phyloP scores from a whole-genome alignment of 2,888 invertebrate species.

The Acrobeloides nanus region DNA sequence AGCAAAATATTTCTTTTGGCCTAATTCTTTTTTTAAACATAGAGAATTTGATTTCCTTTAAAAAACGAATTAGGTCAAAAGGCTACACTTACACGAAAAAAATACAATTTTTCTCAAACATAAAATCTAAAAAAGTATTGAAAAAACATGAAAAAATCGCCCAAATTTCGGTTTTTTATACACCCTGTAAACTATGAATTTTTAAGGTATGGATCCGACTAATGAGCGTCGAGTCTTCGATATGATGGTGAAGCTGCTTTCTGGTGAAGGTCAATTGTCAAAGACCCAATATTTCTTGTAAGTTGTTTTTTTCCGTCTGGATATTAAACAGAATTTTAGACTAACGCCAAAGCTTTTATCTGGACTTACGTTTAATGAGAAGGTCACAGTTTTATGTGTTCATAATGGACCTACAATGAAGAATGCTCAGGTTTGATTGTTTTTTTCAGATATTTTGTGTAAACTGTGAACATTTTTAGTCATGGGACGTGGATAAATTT shows the following conservation, averaged over 20 bases:
- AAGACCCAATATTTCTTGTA: constrained; percentile 50
- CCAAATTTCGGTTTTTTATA: too few species aligned
- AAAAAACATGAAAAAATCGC: too few species aligned
- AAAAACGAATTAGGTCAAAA: too few species aligned
- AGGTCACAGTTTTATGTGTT: constrained; percentile 29
- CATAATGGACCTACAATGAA: constrained; percentile 21
- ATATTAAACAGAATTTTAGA: constrained; percentile 8
- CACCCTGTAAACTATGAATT: too few species aligned
- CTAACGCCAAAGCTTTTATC: constrained; percentile 28
- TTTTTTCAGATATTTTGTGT: too few species aligned
- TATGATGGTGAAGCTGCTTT: constrained; percentile 46
- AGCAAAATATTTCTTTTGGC: neutral
- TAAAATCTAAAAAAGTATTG: too few species aligned
- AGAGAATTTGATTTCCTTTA: too few species aligned
- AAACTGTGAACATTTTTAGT: too few species aligned
- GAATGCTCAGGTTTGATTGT: constrained; percentile 9
- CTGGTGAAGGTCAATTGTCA: constrained; percentile 22
- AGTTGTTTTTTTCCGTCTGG: constrained; percentile 4
- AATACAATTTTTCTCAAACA: too few species aligned
- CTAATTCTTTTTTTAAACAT: too few species aligned
- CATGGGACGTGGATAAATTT: too few species aligned
- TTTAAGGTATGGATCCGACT: constrained; percentile 47
- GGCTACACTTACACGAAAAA: too few species aligned
- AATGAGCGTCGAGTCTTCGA: constrained; percentile 51
- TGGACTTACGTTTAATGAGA: constrained; percentile 34